Base-by-base conservation (phyloP, 1,140 invertebrate genomes). In the Aphidius gifuensis region DNA sequence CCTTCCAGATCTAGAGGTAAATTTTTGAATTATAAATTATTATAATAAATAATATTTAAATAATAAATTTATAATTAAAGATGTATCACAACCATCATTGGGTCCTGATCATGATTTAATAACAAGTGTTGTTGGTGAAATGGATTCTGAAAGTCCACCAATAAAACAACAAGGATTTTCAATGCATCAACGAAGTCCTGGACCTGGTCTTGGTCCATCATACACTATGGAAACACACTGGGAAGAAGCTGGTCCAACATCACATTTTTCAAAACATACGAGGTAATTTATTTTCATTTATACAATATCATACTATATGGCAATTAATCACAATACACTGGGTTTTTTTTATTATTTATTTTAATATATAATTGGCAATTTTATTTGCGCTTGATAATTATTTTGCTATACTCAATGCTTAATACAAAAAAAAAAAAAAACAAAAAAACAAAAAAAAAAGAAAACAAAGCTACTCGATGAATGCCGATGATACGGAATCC, bases 401-500 rank as follows among this genome's bases (percentile, higher is more conserved):
- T 38, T 40, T 55, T 9, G 53, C 53, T 55, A 8, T 44, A 42
- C 7, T 55, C 23, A 64, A 51, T 61, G 65, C 64, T 72, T 71
- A 67, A 32, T 32, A 32, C 1, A 2, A 32, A 32, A 32, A 32
- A 32, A 32, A 32, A 32, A 55, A 42, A 55, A 55, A 72, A 71
- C 56, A 67, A 67, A 66, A 74, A 72, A 74, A 67, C 68, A 64
- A 48, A 71, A 73, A 73, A 67, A 69, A 50, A 62, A 73, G 64
- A 38, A 23, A 53, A 45, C 64, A 67, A 75, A 88, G 88, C 71
- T 90, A 87, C 75, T 91, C 89, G 63, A 80, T 88, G 64, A 91
- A 93, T 76, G 87, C 86, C 59, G 91, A 94, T 77, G 92, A 92
- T 69, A 89, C 89, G 6, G 92, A 94, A 80, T 91, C 90, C 38